Evolutionary conservation across 1,140 invertebrate genomes (phyloP), one percentile per base, ranked within the genome.

Genomic region (Drosophila navojoa): DNA sequence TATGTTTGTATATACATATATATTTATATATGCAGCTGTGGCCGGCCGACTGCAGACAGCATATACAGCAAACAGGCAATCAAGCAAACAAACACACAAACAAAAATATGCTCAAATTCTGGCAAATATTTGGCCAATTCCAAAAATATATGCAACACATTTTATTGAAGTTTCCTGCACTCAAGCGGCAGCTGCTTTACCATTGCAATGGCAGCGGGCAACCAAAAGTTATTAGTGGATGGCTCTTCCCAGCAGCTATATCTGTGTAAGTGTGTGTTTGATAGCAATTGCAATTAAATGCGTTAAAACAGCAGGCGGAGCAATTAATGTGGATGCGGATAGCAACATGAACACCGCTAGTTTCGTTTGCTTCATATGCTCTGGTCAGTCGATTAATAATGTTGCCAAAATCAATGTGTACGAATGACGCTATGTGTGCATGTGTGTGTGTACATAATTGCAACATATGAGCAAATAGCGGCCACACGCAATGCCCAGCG

Each of bases 351-450:
- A 63, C 57, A 44, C 22, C 35, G 49, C n/a, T 45, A 38, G 13
- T 42, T 52, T 58, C 10, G 44, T 38, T 53, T 45, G 42, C 35
- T 57, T 78, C 55, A 63, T 59, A 80, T 76, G 54, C 70, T 60
- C 47, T 42, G 69, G 64, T 44, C 81, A 85, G 64, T 86, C 78
- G 77, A 86, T 85, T 85, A 81, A 86, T 81, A 86, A 59, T 64
- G 53, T 47, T 74, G 66, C 57, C 53, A 69, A 64, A 71, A 11
- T 50, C 63, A 9, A 22, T 64, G 44, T 35, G 40, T 11, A 29
- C 16, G 19, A 10, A n/a, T 59, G 53, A 0, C 42, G 15, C 13
- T 15, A 3, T 4, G 4, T n/a, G 4, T 67, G 13, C 68, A 29
- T 42, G n/a, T 15, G 35, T 60, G 42, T 42, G 58, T 32, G 42